phyloP scores from a whole-genome alignment of 2,797 vertebrate species.

The Sebastes minor region DNA sequence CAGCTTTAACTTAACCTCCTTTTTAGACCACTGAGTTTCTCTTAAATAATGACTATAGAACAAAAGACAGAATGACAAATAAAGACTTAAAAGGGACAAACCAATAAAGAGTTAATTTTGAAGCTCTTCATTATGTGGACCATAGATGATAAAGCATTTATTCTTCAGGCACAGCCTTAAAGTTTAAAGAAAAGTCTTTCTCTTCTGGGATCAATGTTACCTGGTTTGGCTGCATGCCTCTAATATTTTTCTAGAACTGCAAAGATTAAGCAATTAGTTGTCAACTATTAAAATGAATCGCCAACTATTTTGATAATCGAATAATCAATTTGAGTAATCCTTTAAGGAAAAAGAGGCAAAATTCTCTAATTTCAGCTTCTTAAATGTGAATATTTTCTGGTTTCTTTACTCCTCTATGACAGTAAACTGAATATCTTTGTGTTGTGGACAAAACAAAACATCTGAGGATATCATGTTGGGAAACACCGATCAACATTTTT shows the following conservation, averaged over 20 bases:
- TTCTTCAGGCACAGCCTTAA: background rate
- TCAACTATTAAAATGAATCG: too few species aligned
- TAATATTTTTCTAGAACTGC: background rate
- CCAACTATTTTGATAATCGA: too few species aligned
- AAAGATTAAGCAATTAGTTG: too few species aligned
- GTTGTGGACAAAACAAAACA: too few species aligned
- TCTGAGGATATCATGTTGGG: too few species aligned
- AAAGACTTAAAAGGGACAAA: background rate
- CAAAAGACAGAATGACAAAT: background rate
- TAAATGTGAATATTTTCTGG: too few species aligned
- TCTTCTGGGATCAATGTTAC: background rate
- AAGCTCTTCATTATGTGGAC: background rate
- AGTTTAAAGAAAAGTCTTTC: background rate
- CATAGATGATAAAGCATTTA: background rate
- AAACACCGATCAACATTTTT: too few species aligned
- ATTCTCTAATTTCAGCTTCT: too few species aligned
- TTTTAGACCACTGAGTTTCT: background rate
- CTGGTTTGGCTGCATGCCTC: background rate
- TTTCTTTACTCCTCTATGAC: too few species aligned
- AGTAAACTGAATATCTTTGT: too few species aligned
- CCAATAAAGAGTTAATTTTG: background rate
- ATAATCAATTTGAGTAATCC: too few species aligned
- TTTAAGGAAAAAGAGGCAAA: too few species aligned
- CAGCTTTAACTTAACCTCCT: background rate
- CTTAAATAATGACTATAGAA: background rate